Evolutionary conservation across 2,113 vertebrate species (phyloP).

Genomic region (Sorex araneus): DNA sequence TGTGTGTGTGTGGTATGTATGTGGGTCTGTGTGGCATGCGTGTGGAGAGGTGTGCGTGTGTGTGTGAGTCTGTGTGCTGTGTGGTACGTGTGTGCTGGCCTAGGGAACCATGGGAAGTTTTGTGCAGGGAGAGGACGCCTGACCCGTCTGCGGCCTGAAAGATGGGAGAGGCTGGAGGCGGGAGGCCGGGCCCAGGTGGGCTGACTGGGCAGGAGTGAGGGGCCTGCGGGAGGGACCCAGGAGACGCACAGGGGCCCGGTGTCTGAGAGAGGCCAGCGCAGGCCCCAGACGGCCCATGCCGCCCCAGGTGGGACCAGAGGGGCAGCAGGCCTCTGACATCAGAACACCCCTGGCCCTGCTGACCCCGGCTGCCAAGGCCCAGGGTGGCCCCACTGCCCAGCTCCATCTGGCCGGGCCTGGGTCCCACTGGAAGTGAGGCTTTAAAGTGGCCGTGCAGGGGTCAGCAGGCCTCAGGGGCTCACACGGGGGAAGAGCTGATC

Average conservation of each 20-base stretch:
- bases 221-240: neutral
- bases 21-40: too few relatives aligned
- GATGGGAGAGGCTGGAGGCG: neutral
- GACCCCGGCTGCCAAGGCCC: conserved; percentile 55
- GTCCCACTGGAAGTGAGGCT: neutral
- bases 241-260: neutral
- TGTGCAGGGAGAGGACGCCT: neutral
- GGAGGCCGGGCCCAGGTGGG: neutral
- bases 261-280: neutral
- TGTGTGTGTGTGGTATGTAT: too few relatives aligned
- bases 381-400: neutral
- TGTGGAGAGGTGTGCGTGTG: too few relatives aligned
- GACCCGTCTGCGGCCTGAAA: neutral
- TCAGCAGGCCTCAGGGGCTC: conserved; percentile 46
- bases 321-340: neutral
- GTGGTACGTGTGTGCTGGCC: too few relatives aligned
- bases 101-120: conserved; percentile 8
- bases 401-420: conserved; percentile 74
- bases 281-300: neutral
- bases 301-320: neutral
- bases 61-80: too few relatives aligned
- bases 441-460: accelerated
- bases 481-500: conserved; percentile 32
- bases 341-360: neutral
- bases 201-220: too few relatives aligned